Evolutionary conservation across 2,113 vertebrate species (phyloP).

Genomic region (Dromas ardeola): DNA sequence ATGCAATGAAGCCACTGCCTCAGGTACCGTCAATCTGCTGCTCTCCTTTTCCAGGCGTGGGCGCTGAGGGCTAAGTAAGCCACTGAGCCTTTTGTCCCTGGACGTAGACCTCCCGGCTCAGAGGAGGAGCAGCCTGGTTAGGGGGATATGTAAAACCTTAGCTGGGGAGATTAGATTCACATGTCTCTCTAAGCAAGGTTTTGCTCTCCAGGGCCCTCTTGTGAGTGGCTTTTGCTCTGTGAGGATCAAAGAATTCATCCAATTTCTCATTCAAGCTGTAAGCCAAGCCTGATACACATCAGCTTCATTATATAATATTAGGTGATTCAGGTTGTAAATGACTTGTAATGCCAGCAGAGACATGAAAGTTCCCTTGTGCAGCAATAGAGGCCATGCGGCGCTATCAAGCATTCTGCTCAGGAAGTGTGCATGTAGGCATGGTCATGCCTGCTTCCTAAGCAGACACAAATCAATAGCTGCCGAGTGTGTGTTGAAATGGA

Average conservation of each 20-base stretch:
- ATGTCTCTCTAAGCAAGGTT: not conserved
- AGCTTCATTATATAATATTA: not conserved
- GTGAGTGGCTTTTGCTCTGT: not conserved
- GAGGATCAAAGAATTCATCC: conserved; percentile 9
- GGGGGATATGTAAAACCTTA: not conserved
- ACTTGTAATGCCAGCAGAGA: not conserved
- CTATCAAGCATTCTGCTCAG: not conserved
- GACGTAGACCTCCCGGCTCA: not conserved
- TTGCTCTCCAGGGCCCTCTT: not conserved
- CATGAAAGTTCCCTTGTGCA: not conserved
- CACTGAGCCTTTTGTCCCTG: not conserved
- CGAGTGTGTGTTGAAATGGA: not conserved
- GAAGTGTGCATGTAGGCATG: not conserved
- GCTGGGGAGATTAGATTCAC: not conserved
- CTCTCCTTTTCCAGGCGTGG: not conserved
- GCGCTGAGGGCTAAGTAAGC: not conserved
- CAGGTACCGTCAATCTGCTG: fast-evolving
- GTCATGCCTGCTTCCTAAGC: not conserved
- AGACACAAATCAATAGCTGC: not conserved
- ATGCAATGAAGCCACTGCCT: not conserved
- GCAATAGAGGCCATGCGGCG: not conserved
- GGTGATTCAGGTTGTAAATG: not conserved
- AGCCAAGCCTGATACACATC: not conserved
- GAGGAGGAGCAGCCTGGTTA: not conserved
- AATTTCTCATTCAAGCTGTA: not conserved